A percentile compares a stretch with the other conserved stretches of the same genome.
Conservation (phyloP, 2,113 vertebrate genomes). For the Cricetomys ansorgei region DNA sequence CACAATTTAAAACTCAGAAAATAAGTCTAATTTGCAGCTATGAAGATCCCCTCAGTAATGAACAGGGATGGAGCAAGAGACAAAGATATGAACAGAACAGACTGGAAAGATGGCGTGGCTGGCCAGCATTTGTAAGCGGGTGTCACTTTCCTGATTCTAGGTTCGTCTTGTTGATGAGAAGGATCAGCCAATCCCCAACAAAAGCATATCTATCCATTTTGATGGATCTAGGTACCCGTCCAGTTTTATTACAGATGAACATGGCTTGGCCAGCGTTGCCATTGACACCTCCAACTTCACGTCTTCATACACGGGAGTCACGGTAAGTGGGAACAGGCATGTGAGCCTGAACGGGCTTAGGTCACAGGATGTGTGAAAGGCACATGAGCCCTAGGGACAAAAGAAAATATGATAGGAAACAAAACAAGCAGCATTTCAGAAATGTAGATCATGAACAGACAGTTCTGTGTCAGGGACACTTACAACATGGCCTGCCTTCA, state of each 20-base stretch:
- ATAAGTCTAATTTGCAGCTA: neutral
- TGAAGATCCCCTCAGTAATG: neutral
- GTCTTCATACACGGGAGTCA: constrained; percentile 56
- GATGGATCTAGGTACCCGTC: neutral
- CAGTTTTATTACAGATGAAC: constrained; percentile 78
- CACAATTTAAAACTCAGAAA: neutral
- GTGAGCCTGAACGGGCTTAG: neutral
- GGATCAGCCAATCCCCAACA: constrained; percentile 80
- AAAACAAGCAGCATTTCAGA: neutral
- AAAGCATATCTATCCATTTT: constrained; percentile 64
- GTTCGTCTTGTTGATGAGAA: constrained; percentile 83
- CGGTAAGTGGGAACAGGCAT: constrained; percentile 68
- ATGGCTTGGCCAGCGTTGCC: constrained; percentile 78
- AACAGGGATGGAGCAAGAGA: neutral
- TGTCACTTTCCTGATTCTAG: constrained; percentile 68
- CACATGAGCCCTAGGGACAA: neutral
- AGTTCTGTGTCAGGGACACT: neutral
- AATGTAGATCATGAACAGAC: neutral
- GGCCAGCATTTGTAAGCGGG: neutral
- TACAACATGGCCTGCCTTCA: neutral
- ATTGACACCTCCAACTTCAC: constrained; percentile 81
- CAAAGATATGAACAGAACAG: neutral
- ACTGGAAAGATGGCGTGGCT: neutral
- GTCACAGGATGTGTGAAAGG: neutral
- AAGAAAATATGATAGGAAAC: neutral